These are phyloP conservation scores for Drosophila melanica DNA, from an alignment of 1,140 invertebrate species.

Conservation along the genomic window DNA sequence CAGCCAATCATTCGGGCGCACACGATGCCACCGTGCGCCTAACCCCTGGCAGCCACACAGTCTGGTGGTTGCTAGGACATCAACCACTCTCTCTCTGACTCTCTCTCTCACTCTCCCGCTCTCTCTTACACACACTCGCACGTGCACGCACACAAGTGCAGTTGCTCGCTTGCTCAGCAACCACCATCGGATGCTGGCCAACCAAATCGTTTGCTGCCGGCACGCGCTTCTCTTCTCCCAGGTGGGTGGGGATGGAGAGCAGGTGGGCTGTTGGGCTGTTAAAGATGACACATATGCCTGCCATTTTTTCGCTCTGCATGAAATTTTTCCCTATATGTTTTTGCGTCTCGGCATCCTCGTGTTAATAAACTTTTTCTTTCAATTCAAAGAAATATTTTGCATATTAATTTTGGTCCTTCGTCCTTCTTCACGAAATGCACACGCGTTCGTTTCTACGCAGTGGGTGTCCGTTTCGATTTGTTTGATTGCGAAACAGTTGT, in stretches of 20 bases:
- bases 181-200: conserved; percentile 73
- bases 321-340: conserved; percentile 55
- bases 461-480: conserved; percentile 10
- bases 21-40: conserved; percentile 37
- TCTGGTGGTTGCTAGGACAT: conserved; percentile 65
- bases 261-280: conserved; percentile 9
- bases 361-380: conserved; percentile 12
- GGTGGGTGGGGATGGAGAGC: background rate
- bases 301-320: conserved; percentile 22
- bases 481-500: conserved; percentile 12
- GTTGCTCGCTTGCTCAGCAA: conserved; percentile 35
- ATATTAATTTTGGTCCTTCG: conserved; percentile 57
- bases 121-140: conserved; percentile 1
- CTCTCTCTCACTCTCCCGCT: conserved; percentile 16
- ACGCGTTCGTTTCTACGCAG: background rate
- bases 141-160: background rate
- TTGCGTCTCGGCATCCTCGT: conserved; percentile 2
- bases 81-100: conserved; percentile 34
- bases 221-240: conserved; percentile 38
- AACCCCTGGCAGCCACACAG: conserved; percentile 35
- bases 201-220: conserved; percentile 73
- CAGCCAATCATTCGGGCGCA: conserved; percentile 63
- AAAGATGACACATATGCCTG: conserved; percentile 22
- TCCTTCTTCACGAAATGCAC: conserved; percentile 8
- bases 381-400: conserved; percentile 49